Percentiles rank a stretch among this genome's conserved stretches.
These are phyloP conservation scores for Heliconius cydno DNA, from an alignment of 2,888 invertebrate species.

Conservation along the genomic window DNA sequence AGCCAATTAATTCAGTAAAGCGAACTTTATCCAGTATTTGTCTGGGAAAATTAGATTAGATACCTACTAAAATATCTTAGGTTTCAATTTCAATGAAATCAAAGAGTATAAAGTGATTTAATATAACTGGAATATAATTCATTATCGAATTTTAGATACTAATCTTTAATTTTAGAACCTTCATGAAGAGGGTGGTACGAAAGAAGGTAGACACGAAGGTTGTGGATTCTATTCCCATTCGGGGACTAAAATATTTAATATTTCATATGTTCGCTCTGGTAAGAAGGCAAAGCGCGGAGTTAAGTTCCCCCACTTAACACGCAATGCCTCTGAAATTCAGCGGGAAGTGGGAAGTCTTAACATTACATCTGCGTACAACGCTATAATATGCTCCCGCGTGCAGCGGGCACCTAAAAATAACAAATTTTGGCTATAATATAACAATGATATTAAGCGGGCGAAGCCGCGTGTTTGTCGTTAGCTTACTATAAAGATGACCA, in stretches of 20 bases:
- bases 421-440: no score
- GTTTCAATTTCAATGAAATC: constrained; percentile 46
- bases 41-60: constrained; percentile 50
- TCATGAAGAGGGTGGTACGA: no score
- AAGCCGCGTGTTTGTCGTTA: neutral
- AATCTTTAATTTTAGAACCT: neutral
- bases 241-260: no score
- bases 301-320: no score
- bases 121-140: constrained; percentile 32
- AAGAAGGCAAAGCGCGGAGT: no score
- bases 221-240: neutral
- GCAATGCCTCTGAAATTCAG: no score
- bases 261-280: no score
- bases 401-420: no score
- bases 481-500: neutral
- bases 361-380: no score
- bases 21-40: constrained; percentile 50
- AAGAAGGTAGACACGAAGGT: neutral
- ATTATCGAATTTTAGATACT: constrained; percentile 7
- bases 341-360: no score
- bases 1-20: constrained; percentile 54
- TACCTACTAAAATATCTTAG: constrained; percentile 45
- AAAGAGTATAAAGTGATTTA: constrained; percentile 41
- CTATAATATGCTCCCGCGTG: no score
- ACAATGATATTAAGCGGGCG: no score